These are phyloP conservation scores for Potamarius usumacintae DNA, from an alignment of 2,113 vertebrate genomes.

Conservation along the genomic window DNA sequence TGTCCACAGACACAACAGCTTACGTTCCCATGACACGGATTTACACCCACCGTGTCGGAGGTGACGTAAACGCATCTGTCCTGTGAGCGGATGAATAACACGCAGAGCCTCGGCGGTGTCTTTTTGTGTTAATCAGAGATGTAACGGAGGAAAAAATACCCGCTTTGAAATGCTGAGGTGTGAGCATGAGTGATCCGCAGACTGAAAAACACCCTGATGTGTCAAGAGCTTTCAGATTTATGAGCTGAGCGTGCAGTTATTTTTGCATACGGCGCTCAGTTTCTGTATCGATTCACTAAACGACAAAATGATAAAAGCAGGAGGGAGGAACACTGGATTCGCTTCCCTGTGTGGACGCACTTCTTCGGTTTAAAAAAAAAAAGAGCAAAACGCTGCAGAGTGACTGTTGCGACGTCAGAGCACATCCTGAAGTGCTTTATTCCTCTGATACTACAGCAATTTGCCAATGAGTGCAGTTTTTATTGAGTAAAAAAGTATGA, in stretches of 20 bases:
- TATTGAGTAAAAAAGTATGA: neutral
- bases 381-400: neutral
- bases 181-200: neutral
- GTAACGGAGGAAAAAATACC: neutral
- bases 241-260: neutral
- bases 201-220: neutral
- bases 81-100: neutral
- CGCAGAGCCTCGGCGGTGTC: neutral
- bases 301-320: neutral
- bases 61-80: neutral
- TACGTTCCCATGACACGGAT: neutral
- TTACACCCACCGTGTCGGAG: neutral
- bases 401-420: neutral
- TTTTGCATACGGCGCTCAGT: neutral
- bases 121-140: neutral
- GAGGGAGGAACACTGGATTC: neutral
- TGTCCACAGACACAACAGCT: neutral
- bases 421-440: neutral
- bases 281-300: constrained; percentile 2
- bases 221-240: neutral
- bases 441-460: neutral
- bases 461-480: neutral
- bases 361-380: neutral
- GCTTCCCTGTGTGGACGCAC: neutral
- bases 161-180: neutral